Evolutionary conservation across 2,888 invertebrate species (phyloP), one percentile per base, ranked within the genome.

Genomic region (Apoda limacodes): DNA sequence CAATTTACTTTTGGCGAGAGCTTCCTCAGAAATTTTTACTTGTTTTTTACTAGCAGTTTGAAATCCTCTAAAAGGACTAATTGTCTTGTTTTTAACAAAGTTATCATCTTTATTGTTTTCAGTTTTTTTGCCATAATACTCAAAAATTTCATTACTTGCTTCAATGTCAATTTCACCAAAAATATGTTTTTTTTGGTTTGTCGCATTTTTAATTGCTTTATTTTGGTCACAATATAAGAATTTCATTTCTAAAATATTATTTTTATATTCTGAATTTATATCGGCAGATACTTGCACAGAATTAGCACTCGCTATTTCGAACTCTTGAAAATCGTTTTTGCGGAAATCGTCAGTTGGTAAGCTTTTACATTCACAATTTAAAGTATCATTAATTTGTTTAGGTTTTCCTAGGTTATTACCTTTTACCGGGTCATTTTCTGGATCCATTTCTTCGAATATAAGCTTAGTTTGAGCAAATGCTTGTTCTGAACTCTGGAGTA

Each of bases 31-130:
- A 14, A 60, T 39, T 13, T 28, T 30, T 12, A 48, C 40, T 9
- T 33, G 10, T 45, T 49, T 51, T 24, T 51, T 50, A 31, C 46
- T 49, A 4, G 63, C 64, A 10, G 69, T 68, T 38, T 48, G 41
- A 34, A 46, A 52, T 2, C 47, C 49, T 35, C 22, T 25, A 9
- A 39, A 39, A 9, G 5, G 22, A 10, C 30, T 28, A 9, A 19
- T 20, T 28, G 30, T 12, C 11, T 24, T 13, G 4, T 21, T 7
- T 2, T 11, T 24, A 24, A 19, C 20, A 14, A 6, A 4, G 11
- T 27, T 22, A n/a, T 4, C 12, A 23, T 22, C 22, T 6, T 21
- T 22, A n/a, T n/a, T n/a, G n/a, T n/a, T n/a, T n/a, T n/a, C n/a
- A n/a, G n/a, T n/a, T n/a, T n/a, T n/a, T n/a, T n/a, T n/a, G n/a